A percentile compares a stretch with the other conserved stretches of the same genome.
These are phyloP conservation scores for Hoplostethus mediterraneus DNA, from an alignment of 2,797 vertebrate genomes.

Conservation along the genomic window DNA sequence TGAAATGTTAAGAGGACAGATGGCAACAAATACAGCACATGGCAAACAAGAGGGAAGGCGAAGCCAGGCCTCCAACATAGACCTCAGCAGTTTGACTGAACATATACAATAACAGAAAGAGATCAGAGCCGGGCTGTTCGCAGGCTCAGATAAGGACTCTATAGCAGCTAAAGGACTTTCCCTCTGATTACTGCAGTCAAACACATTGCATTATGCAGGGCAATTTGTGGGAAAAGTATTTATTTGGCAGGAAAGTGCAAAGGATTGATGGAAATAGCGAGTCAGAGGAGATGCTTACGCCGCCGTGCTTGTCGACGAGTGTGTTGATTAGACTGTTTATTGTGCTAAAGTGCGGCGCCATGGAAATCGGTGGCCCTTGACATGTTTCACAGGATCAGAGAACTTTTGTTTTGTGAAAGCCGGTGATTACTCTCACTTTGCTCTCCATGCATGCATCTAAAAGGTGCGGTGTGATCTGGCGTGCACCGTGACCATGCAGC, in stretches of 20 bases:
- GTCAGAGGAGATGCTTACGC: conserved; percentile 40
- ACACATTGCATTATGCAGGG: conserved; percentile 42
- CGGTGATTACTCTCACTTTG: too few species aligned
- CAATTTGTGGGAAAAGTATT: conserved; percentile 55
- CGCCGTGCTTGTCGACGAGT: conserved; percentile 31
- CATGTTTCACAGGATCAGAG: too few species aligned
- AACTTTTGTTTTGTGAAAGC: too few species aligned
- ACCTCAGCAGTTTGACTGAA: conserved; percentile 16
- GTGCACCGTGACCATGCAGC: too few species aligned
- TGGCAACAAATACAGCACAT: conserved; percentile 59
- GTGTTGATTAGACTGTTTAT: conserved; percentile 55
- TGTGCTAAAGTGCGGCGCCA: background rate
- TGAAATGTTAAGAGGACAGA: conserved; percentile 78
- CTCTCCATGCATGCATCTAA: too few species aligned
- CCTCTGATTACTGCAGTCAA: conserved; percentile 48
- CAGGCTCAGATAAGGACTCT: conserved; percentile 11
- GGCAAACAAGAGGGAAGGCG: conserved; percentile 32
- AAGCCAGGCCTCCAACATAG: conserved; percentile 15
- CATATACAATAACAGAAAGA: conserved; percentile 8
- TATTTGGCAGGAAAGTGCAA: conserved; percentile 52
- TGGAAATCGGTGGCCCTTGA: too few species aligned
- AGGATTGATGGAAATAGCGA: conserved; percentile 36
- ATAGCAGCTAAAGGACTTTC: background rate
- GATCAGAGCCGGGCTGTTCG: conserved; percentile 12
- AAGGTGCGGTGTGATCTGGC: too few species aligned